These are phyloP conservation scores for Scarus forsteni DNA, from an alignment of 2,797 vertebrate genomes.

Conservation along the genomic window DNA sequence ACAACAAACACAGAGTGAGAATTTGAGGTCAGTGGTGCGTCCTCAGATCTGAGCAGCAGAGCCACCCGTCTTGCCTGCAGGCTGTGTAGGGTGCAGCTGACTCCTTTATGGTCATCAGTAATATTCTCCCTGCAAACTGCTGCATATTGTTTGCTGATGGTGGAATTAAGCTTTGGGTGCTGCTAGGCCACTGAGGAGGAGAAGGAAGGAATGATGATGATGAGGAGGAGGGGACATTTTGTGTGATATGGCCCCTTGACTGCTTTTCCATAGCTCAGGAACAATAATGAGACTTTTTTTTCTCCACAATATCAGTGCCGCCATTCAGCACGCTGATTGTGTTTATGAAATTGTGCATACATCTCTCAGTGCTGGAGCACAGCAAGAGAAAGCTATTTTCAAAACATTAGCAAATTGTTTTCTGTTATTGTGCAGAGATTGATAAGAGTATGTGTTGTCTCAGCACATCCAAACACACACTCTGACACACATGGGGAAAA, in stretches of 20 bases:
- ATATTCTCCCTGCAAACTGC: slow-evolving; percentile 78
- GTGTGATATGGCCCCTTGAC: slow-evolving; percentile 87
- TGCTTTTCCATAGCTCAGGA: slow-evolving; percentile 85
- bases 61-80: slow-evolving; percentile 2
- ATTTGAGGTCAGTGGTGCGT: background rate
- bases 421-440: slow-evolving; percentile 83
- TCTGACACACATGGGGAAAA: slow-evolving; percentile 8
- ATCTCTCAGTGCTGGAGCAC: slow-evolving; percentile 79
- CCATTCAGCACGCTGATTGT: slow-evolving; percentile 84
- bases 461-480: slow-evolving; percentile 56
- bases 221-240: slow-evolving; percentile 63
- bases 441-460: slow-evolving; percentile 82
- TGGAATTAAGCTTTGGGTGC: slow-evolving; percentile 81
- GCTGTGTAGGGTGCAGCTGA: slow-evolving; percentile 36
- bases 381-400: slow-evolving; percentile 83
- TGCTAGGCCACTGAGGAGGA: slow-evolving; percentile 66
- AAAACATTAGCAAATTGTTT: slow-evolving; percentile 87
- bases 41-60: slow-evolving; percentile 15
- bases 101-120: slow-evolving; percentile 75
- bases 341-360: slow-evolving; percentile 86
- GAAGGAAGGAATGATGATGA: background rate
- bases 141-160: slow-evolving; percentile 80
- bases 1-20: slow-evolving; percentile 1
- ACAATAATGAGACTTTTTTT: slow-evolving; percentile 85
- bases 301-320: slow-evolving; percentile 80